phyloP scores from a whole-genome alignment of 2,797 vertebrate species.

The Heterohyrax brucei region DNA sequence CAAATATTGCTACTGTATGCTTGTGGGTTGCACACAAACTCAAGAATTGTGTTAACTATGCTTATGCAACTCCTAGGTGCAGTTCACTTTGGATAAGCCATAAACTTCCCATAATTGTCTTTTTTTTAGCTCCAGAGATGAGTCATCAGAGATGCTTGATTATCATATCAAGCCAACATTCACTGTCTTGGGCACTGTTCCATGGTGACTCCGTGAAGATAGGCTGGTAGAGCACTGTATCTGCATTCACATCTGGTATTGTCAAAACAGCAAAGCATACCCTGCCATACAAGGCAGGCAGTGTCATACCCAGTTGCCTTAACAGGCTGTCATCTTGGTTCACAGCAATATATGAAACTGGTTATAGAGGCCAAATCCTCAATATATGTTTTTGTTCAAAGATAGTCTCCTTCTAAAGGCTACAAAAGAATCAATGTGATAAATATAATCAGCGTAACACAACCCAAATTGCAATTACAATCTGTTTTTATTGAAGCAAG shows the following conservation, averaged over 20 bases:
- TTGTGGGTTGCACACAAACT: not conserved
- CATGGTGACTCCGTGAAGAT: not conserved
- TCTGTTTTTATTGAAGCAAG: not conserved
- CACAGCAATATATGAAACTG: not conserved
- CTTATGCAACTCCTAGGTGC: not conserved
- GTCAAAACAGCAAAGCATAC: not conserved
- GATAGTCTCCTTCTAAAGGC: not conserved
- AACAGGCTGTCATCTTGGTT: not conserved
- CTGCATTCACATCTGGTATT: slow-evolving; percentile 14
- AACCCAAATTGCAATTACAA: not conserved
- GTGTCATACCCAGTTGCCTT: slow-evolving; percentile 1
- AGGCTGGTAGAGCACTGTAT: not conserved
- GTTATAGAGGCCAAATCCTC: slow-evolving; percentile 11
- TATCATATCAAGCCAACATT: not conserved
- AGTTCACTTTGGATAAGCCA: not conserved
- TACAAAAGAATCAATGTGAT: not conserved
- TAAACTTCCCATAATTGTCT: not conserved
- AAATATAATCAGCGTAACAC: slow-evolving; percentile 21
- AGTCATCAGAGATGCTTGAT: not conserved
- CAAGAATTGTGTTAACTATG: not conserved
- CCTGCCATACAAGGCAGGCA: not conserved
- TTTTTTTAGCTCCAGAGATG: slow-evolving; percentile 11
- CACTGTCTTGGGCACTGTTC: not conserved
- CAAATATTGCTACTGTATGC: not conserved
- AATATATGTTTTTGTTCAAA: not conserved